Conservation (phyloP, 2,888 invertebrate genomes). For the Amiota minor region DNA sequence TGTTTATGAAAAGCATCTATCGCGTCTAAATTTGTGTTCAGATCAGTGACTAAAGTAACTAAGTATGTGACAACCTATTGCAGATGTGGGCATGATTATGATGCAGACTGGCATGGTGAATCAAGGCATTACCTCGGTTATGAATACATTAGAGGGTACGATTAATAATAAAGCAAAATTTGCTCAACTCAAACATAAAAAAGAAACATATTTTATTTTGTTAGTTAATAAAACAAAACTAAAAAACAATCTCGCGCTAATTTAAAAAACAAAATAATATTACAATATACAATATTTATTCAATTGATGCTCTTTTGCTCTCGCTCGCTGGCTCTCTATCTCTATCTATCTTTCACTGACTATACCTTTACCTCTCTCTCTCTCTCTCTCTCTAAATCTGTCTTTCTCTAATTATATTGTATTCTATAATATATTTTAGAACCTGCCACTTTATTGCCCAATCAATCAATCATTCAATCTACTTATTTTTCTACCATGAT, state of each 20-base stretch:
- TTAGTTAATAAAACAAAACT: constrained; percentile 36
- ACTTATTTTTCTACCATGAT: neutral
- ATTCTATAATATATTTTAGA: neutral
- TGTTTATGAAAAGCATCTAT: no score
- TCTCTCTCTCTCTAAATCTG: constrained; percentile 17
- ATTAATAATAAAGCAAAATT: constrained; percentile 47
- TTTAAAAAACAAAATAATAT: neutral
- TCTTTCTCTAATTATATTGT: constrained; percentile 2
- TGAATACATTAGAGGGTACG: constrained; percentile 84
- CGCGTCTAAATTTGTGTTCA: no score
- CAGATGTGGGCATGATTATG: constrained; percentile 98
- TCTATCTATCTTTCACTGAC: constrained; percentile 15
- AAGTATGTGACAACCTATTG: constrained; percentile 65
- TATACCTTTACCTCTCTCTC: neutral
- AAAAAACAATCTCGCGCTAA: constrained; percentile 37
- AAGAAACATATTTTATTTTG: constrained; percentile 28
- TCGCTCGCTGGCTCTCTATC: constrained; percentile 17
- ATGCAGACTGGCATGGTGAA: constrained; percentile 97
- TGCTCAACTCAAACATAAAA: constrained; percentile 28
- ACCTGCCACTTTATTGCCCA: no score
- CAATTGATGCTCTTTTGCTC: neutral
- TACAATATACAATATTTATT: constrained; percentile 2
- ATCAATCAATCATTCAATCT: neutral
- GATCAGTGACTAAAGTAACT: no score
- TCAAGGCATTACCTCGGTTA: constrained; percentile 85